Conservation (phyloP, 2,888 invertebrate species). For the Xylota sylvarum region DNA sequence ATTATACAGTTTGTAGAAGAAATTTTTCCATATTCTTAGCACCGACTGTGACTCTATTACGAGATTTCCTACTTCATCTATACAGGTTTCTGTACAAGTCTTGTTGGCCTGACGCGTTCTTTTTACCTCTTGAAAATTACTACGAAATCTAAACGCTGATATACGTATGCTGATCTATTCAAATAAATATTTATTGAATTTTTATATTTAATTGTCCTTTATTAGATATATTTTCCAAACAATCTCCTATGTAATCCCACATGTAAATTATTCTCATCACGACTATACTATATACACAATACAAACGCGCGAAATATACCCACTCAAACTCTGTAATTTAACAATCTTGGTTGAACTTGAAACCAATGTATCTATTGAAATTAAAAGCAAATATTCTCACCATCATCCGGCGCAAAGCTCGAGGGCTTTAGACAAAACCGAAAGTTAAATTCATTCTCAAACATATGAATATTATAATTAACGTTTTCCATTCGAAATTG, state of each 20-base stretch:
- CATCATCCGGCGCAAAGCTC: slow-evolving; percentile 1
- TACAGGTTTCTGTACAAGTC: too few species aligned
- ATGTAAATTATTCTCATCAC: not conserved
- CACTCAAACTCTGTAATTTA: not conserved
- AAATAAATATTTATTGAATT: too few species aligned
- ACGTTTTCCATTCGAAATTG: slow-evolving; percentile 56
- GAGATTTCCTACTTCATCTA: too few species aligned
- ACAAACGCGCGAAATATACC: not conserved
- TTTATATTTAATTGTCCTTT: too few species aligned
- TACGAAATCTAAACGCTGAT: too few species aligned
- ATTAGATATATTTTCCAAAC: too few species aligned
- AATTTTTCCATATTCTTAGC: too few species aligned
- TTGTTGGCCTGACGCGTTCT: too few species aligned
- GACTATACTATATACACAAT: not conserved
- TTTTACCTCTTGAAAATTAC: too few species aligned
- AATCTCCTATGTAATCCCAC: not conserved
- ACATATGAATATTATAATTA: slow-evolving; percentile 63
- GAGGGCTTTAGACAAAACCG: slow-evolving; percentile 41
- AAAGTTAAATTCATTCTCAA: slow-evolving; percentile 59
- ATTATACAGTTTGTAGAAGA: too few species aligned
- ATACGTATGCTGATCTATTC: too few species aligned
- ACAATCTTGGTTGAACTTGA: slow-evolving; percentile 7
- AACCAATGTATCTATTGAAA: slow-evolving; percentile 26
- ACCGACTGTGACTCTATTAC: too few species aligned
- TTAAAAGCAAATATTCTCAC: slow-evolving; percentile 56